These are phyloP conservation scores for Drosophila sturtevanti DNA, from an alignment of 1,140 invertebrate genomes.

Conservation along the genomic window DNA sequence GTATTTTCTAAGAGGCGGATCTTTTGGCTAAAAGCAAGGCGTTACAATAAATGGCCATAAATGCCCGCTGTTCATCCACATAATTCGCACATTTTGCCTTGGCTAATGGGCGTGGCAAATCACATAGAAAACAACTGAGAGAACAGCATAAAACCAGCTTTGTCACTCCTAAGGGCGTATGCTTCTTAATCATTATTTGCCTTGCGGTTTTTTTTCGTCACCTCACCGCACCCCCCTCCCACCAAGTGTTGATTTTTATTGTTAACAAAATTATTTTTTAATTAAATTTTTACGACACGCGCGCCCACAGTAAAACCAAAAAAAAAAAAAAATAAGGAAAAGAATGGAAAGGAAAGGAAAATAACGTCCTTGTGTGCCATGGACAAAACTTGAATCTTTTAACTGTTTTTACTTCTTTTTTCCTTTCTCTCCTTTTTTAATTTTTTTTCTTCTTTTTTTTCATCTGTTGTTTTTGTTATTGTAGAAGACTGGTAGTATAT, in stretches of 20 bases:
- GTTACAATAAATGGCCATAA: constrained; percentile 58
- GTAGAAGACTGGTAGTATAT: neutral
- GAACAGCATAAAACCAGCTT: constrained; percentile 15
- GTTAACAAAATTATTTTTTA: constrained; percentile 75
- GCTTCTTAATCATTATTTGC: constrained; percentile 70
- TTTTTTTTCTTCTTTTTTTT: neutral
- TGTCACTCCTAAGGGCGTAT: constrained; percentile 50
- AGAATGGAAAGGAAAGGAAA: neutral
- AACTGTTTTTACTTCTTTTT: constrained; percentile 5
- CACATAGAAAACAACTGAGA: constrained; percentile 3
- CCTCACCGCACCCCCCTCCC: neutral
- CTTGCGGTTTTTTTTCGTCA: constrained; percentile 34
- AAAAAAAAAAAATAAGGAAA: neutral
- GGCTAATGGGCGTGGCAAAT: constrained; percentile 65
- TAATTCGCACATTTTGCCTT: constrained; percentile 75
- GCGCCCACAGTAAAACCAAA: constrained; percentile 24
- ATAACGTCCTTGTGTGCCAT: constrained; percentile 29
- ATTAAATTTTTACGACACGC: constrained; percentile 77
- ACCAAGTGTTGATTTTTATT: constrained; percentile 75
- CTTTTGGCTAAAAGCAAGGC: constrained; percentile 18
- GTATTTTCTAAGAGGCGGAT: neutral
- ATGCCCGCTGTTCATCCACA: constrained; percentile 66
- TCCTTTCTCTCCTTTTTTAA: no score
- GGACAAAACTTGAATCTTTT: constrained; percentile 34
- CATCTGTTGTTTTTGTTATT: neutral